Conservation (phyloP, 2,113 vertebrate genomes). For the Zosterops pallidus region DNA sequence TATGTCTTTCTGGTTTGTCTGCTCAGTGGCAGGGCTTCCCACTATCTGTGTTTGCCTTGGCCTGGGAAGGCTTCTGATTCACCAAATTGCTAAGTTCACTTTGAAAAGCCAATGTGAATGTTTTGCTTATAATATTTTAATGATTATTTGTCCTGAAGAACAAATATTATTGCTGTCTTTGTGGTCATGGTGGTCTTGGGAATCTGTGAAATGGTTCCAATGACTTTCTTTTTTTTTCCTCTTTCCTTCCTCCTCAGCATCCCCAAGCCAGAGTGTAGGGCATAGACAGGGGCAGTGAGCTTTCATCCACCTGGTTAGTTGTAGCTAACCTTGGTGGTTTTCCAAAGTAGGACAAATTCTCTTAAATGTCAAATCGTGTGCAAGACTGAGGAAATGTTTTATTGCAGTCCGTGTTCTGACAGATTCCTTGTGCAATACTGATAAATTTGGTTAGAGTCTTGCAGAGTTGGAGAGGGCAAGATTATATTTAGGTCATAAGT, state of each 20-base stretch:
- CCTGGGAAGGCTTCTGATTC: neutral
- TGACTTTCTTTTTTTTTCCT: neutral
- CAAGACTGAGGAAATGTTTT: neutral
- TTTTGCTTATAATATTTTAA: neutral
- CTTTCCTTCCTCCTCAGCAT: neutral
- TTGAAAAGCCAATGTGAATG: neutral
- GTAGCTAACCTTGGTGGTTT: neutral
- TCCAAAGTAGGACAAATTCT: neutral
- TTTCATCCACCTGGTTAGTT: neutral
- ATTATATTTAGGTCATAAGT: neutral
- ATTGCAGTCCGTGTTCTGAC: neutral
- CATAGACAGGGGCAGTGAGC: neutral
- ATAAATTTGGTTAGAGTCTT: neutral
- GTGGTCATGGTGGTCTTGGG: neutral
- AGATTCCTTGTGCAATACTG: neutral
- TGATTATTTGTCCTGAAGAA: neutral
- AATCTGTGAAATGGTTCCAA: neutral
- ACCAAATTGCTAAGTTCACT: neutral
- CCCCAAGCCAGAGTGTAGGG: neutral
- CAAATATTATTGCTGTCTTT: neutral
- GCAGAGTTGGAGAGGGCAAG: neutral
- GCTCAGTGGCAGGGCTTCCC: neutral
- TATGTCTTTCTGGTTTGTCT: neutral
- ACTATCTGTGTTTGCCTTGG: neutral
- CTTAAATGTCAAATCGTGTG: neutral